Evolutionary conservation across 2,113 vertebrate genomes (phyloP), one percentile per base, ranked within the genome.

Genomic region (Barbus barbus): DNA sequence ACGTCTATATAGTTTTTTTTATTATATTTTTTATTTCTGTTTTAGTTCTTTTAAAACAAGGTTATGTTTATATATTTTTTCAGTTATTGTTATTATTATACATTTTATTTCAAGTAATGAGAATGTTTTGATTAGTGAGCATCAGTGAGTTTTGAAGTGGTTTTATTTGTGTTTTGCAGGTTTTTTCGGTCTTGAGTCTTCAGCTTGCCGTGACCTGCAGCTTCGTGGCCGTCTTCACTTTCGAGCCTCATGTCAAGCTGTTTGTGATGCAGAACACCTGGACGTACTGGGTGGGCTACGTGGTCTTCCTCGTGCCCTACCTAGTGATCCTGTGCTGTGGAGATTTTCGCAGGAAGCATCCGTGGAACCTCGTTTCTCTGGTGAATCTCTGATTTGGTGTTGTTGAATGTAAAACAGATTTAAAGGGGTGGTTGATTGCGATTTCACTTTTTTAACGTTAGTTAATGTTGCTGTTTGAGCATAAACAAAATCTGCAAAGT

Each of bases 281-380:
- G 97, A 96, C 95, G 0, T 99, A 97, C 91, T 99, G 97, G 0
- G 93, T 97, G 53, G 98, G 97, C 88, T 99, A 98, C 0, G 94
- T 92, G 0, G 79, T 97, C 85, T 98, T 99, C 93, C 95, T 98
- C n/a, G 89, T 96, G 75, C 92, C 95, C n/a, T 95, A 98, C 87
- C 96, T 98, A 0, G 93, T 93, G 22, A 96, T 98, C 90, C 97
- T 96, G 93, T 99, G 97, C 94, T 98, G 97, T 18, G 97, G 97
- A 18, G 96, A 98, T 0, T 97, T 98, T 90, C 95, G 97, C 26
- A 93, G 97, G 82, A 97, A 97, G 78, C 96, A 98, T 88, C 97
- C 97, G 63, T 98, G 97, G 97, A 99, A 99, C 90, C 90, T 99
- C 31, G 71, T 98, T 4, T 96, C 96, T 1, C 91, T 99, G 96